Evolutionary conservation across 2,888 invertebrate genomes (phyloP).

Genomic region (Lacanobia wlatinum): DNA sequence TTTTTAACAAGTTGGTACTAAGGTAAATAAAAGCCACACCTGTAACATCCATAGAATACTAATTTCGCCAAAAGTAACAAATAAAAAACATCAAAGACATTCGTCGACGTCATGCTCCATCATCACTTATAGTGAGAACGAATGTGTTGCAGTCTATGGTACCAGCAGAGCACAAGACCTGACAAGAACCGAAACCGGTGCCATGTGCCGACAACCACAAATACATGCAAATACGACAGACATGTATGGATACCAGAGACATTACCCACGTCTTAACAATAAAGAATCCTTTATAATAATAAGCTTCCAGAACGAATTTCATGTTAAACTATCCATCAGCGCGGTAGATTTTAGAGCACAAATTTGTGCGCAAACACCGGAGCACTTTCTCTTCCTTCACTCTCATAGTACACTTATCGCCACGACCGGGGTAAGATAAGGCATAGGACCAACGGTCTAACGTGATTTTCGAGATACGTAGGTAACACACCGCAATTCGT

Average conservation of each 20-base stretch:
- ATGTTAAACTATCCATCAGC: too few species aligned
- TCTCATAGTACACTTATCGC: too few species aligned
- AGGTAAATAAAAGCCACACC: too few species aligned
- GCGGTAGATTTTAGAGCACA: too few species aligned
- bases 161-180: constrained; percentile 27
- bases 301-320: neutral
- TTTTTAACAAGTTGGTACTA: too few species aligned
- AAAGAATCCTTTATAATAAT: neutral
- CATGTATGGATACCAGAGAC: neutral
- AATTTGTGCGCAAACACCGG: too few species aligned
- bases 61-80: neutral
- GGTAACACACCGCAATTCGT: too few species aligned
- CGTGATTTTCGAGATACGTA: too few species aligned
- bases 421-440: too few species aligned
- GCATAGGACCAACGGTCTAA: too few species aligned
- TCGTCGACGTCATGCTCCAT: constrained; percentile 35
- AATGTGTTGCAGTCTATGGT: constrained; percentile 19
- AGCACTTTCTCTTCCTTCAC: too few species aligned
- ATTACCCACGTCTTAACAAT: neutral
- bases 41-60: too few species aligned
- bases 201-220: constrained; percentile 30
- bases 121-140: constrained; percentile 37
- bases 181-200: neutral
- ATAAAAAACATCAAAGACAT: constrained; percentile 33
- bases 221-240: constrained; percentile 27